Evolutionary conservation across 2,888 invertebrate genomes (phyloP).

Genomic region (Barypeithes pellucidus): DNA sequence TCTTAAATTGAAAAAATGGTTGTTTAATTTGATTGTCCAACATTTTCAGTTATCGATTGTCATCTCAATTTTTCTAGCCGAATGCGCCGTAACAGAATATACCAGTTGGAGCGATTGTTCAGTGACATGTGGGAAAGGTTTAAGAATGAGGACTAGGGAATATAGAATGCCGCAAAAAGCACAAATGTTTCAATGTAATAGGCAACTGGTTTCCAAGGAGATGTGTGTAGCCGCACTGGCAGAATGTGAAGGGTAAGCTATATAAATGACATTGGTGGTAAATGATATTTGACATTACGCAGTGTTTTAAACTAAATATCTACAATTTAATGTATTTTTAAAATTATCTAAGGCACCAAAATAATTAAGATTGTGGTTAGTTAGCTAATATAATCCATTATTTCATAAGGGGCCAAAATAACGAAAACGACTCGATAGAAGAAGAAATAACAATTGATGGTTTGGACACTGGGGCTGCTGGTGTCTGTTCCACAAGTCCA

Average conservation of each 20-base stretch:
- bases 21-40: too few relatives aligned
- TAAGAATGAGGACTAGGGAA: conserved; percentile 83
- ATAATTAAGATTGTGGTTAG: too few relatives aligned
- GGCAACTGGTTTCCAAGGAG: conserved; percentile 89
- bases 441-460: conserved; percentile 57
- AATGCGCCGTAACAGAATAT: conserved; percentile 87
- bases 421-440: conserved; percentile 61
- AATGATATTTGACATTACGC: too few relatives aligned
- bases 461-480: conserved; percentile 65
- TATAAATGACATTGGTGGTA: too few relatives aligned
- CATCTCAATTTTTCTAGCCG: conserved; percentile 75
- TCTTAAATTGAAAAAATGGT: too few relatives aligned
- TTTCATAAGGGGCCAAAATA: conserved; percentile 52
- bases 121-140: conserved; percentile 91
- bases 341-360: too few relatives aligned
- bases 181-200: conserved; percentile 77
- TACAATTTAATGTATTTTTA: too few relatives aligned
- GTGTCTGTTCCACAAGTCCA: conserved; percentile 78
- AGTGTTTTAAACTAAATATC: too few relatives aligned
- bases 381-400: too few relatives aligned
- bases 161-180: conserved; percentile 84
- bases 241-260: conserved; percentile 80
- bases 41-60: too few relatives aligned
- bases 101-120: conserved; percentile 86
- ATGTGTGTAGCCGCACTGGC: conserved; percentile 87